phyloP scores from a whole-genome alignment of 2,797 vertebrate genomes.

The Acanthornis magna region DNA sequence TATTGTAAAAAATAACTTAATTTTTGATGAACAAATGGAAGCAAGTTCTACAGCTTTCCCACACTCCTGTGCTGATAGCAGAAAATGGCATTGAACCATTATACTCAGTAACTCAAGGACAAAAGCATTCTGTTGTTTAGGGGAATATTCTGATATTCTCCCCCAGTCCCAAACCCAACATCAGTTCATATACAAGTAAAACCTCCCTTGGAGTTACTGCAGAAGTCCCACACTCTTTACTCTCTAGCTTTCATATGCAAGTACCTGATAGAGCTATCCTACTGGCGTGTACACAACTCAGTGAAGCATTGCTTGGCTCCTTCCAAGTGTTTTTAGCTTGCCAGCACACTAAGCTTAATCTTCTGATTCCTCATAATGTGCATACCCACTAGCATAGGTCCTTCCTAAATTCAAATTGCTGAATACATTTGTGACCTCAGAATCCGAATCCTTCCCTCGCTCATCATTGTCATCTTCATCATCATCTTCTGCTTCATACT shows the following conservation, averaged over 20 bases:
- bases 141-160: background rate
- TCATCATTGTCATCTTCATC: conserved; percentile 83
- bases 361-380: conserved; percentile 79
- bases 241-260: background rate
- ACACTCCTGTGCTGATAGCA: background rate
- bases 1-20: conserved; percentile 70
- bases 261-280: conserved; percentile 1
- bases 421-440: conserved; percentile 76
- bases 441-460: conserved; percentile 80
- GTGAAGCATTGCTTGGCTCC: background rate
- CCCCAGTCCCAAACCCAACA: background rate
- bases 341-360: conserved; percentile 37
- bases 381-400: conserved; percentile 83
- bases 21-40: conserved; percentile 57
- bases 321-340: background rate
- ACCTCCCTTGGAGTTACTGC: background rate
- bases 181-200: background rate
- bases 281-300: background rate
- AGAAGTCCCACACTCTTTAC: background rate
- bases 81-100: background rate
- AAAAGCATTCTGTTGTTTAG: background rate
- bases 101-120: background rate
- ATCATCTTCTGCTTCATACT: conserved; percentile 81
- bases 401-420: conserved; percentile 83
- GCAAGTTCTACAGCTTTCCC: conserved; percentile 27